phyloP scores from a whole-genome alignment of 2,888 invertebrate species.

The Timema cristinae region DNA sequence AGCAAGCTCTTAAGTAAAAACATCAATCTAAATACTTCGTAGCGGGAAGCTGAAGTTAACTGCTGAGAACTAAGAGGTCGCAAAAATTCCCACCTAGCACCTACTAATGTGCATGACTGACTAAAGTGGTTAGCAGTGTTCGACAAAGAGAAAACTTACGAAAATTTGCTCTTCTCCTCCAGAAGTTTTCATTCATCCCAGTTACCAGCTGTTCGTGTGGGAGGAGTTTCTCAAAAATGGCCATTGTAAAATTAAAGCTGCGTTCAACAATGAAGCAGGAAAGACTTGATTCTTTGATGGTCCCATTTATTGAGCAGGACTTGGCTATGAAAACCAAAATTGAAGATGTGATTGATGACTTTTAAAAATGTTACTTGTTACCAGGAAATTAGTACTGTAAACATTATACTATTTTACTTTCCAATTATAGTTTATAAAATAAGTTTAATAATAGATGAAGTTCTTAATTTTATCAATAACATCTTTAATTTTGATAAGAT shows the following conservation, averaged over 20 bases:
- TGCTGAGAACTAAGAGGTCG: no score
- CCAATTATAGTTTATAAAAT: no score
- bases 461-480: no score
- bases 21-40: no score
- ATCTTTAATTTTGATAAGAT: no score
- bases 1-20: no score
- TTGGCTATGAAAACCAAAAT: neutral
- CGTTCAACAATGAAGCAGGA: neutral
- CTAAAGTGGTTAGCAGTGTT: neutral
- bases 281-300: neutral
- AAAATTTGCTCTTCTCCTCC: neutral
- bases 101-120: neutral
- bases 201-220: neutral
- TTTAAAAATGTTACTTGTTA: neutral
- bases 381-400: no score
- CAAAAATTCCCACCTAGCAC: no score
- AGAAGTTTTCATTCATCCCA: neutral
- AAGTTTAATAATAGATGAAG: no score
- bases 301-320: neutral
- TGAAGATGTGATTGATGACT: neutral
- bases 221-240: conserved; percentile 8
- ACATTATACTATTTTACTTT: no score
- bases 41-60: no score
- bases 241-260: neutral
- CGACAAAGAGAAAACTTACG: neutral